Evolutionary conservation across 2,113 vertebrate genomes (phyloP), one percentile per base, ranked within the genome.

Genomic region (Upupa epops): DNA sequence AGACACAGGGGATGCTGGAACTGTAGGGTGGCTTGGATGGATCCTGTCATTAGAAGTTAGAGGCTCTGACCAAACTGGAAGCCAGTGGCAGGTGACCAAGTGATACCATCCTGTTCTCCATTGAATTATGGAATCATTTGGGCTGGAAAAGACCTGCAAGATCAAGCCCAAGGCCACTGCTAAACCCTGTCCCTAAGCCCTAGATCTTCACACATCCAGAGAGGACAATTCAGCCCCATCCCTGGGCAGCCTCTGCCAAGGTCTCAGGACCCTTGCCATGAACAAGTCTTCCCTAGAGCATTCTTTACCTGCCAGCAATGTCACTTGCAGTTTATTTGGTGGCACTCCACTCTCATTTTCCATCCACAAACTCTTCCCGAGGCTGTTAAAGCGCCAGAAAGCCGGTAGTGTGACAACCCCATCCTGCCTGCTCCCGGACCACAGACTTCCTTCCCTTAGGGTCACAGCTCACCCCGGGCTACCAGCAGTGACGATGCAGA

Each of bases 381-480:
- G 29, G 66, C 56, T 69, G 84, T 4, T 42, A 84, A 37, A 77
- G 3, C 46, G 42, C 48, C 42, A 24, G 52, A 83, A 71, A 65
- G 14, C 63, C 8, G 28, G 8, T 5, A 46, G 10, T 0, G 3
- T 0, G 3, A 17, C 61, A 10, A 48, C 8, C 14, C 26, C 0
- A 0, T 8, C 63, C n/a, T n/a, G 37, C n/a, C 56, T 71, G 18
- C 34, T 46, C 17, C 5, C 4, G 4, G 29, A 29, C 12, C 1
- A 0, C 36, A 69, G 59, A 1, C 31, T 26, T 42, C 40, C 11
- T 60, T 26, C 15, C 40, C 11, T 60, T 6, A 2, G 55, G 81
- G 51, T 7, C 77, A 78, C 17, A 83, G 37, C 82, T 68, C 56
- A 8, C 31, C 68, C 21, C 0, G 1, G 8, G 7, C 3, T 88